These are phyloP conservation scores for Hafferia zeledoni DNA, from an alignment of 2,797 vertebrate genomes.

Conservation along the genomic window DNA sequence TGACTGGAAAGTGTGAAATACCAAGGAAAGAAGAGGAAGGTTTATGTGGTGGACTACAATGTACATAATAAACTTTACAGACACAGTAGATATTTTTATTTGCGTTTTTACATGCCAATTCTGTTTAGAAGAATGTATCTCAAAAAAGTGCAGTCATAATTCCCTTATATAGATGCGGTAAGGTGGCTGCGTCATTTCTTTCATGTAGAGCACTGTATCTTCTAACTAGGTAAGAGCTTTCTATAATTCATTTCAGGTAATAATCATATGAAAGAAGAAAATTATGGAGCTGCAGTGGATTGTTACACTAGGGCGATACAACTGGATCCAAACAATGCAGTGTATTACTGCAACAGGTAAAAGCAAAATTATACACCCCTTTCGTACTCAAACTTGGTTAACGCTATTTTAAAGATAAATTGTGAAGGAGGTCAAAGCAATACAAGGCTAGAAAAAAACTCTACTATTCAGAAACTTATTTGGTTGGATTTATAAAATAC, in stretches of 20 bases:
- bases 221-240: not conserved
- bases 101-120: not conserved
- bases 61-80: not conserved
- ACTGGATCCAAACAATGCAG: conserved; percentile 92
- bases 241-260: conserved; percentile 84
- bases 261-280: conserved; percentile 98
- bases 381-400: not conserved
- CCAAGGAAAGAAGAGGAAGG: not conserved
- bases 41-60: not conserved
- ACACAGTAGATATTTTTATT: not conserved
- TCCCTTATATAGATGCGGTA: not conserved
- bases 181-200: not conserved
- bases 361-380: not conserved
- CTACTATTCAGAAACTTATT: not conserved
- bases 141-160: not conserved
- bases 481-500: not conserved
- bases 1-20: not conserved
- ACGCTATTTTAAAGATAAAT: not conserved
- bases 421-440: not conserved
- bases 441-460: not conserved
- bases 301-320: conserved; percentile 94
- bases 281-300: conserved; percentile 90
- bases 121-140: not conserved
- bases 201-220: not conserved
- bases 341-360: conserved; percentile 98